Conservation (phyloP, 2,113 vertebrate genomes). For the Anoura caudifer region DNA sequence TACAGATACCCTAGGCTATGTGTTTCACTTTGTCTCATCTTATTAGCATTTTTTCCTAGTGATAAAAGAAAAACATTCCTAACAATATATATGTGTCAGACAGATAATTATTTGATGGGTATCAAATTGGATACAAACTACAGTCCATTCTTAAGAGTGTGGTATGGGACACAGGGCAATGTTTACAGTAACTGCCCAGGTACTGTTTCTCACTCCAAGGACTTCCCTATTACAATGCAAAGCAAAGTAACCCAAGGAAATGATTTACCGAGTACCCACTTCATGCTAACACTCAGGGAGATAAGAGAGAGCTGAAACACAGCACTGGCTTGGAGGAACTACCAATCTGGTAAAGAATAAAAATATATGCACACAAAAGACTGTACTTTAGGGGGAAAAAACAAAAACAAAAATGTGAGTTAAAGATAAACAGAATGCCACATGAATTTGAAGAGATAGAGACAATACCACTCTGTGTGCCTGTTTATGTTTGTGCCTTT, state of each 20-base stretch:
- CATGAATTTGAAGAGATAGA: background rate
- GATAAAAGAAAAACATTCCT: constrained; percentile 5
- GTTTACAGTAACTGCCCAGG: background rate
- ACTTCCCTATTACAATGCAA: background rate
- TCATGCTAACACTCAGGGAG: background rate
- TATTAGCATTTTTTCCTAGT: background rate
- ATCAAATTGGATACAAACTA: background rate
- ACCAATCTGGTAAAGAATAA: background rate
- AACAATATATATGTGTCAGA: background rate
- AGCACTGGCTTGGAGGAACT: background rate
- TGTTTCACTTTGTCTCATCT: background rate
- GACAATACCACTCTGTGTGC: background rate
- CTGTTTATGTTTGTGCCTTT: background rate
- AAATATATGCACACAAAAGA: background rate
- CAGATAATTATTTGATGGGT: background rate
- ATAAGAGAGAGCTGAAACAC: background rate
- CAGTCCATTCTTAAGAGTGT: background rate
- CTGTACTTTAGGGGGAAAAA: background rate
- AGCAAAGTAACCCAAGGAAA: constrained; percentile 27
- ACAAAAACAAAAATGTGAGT: background rate
- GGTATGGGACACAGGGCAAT: background rate
- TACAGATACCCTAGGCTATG: background rate
- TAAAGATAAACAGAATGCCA: background rate
- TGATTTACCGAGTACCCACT: background rate
- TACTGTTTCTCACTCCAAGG: background rate